Evolutionary conservation across 2,113 vertebrate species (phyloP), one percentile per base, ranked within the genome.

Genomic region (Haliaeetus leucogaster): DNA sequence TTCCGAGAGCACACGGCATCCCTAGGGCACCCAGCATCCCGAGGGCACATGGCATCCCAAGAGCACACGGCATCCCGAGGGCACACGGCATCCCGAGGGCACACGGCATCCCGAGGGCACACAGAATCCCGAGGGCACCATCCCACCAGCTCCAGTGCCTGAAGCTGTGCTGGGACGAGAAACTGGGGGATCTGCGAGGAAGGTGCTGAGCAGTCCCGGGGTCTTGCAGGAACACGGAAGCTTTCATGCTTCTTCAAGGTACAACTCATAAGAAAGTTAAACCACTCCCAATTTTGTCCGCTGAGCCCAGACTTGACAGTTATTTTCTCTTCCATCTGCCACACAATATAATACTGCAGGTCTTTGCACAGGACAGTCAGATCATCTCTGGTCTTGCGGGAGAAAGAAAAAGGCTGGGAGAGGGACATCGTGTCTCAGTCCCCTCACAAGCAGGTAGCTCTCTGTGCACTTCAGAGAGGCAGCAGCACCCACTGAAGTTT

Each of bases 71-170:
- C 52, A 53, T 6, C 15, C 52, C 26, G 3, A 29, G 26, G 20
- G 47, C 47, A 21, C 47, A 6, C 10, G 20, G 47, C 5, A 1
- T 30, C 59, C 76, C 22, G 2, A n/a, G n/a, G n/a, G n/a, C n/a
- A n/a, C n/a, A n/a, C n/a, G n/a, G n/a, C n/a, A n/a, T n/a, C n/a
- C n/a, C n/a, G n/a, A n/a, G n/a, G n/a, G n/a, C n/a, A n/a, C n/a
- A n/a, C n/a, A 10, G 40, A 4, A 1, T 30, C 55, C 73, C 8
- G 0, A 47, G 34, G 58, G 27, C 76, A 32, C n/a, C 5, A 1
- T 32, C 56, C 74, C 4, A 1, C n/a, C 7, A 2, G 45, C 56
- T n/a, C 19, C 30, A 5, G 56, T 5, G 3, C 30, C 81, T 19
- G 19, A 29, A 59, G 55, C 67, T 52, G 36, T 11, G 25, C 45